These are phyloP conservation scores for Drosophila neocordata DNA, from an alignment of 1,140 invertebrate genomes.

Conservation along the genomic window DNA sequence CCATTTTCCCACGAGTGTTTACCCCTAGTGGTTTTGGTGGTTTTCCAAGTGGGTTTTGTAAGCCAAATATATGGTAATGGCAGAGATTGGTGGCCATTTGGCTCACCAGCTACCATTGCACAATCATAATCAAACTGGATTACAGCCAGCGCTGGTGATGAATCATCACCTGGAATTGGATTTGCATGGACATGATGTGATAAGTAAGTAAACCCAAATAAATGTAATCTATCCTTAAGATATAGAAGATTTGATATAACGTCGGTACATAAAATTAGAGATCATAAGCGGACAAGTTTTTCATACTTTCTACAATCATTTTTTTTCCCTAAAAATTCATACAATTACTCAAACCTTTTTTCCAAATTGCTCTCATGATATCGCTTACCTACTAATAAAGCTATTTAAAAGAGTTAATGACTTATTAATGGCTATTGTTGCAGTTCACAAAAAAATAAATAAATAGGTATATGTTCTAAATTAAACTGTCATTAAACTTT, in stretches of 20 bases:
- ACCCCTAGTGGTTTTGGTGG: constrained; percentile 8
- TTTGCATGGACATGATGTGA: constrained; percentile 82
- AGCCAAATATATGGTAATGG: constrained; percentile 85
- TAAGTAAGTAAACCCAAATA: constrained; percentile 71
- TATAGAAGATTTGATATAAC: background rate
- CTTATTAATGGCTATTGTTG: constrained; percentile 65
- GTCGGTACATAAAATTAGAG: background rate
- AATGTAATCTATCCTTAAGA: background rate
- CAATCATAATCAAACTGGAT: constrained; percentile 84
- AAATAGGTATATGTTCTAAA: constrained; percentile 53
- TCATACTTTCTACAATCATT: too few relatives aligned
- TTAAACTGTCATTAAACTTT: constrained; percentile 72
- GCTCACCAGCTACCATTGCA: constrained; percentile 85
- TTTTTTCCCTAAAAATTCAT: too few relatives aligned
- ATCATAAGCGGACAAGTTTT: too few relatives aligned
- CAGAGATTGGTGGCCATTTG: constrained; percentile 85
- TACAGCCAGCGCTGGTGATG: constrained; percentile 85
- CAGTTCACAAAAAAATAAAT: constrained; percentile 23
- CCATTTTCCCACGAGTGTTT: constrained; percentile 51
- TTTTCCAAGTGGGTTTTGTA: constrained; percentile 51
- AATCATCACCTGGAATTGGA: constrained; percentile 84
- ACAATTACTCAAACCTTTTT: constrained; percentile 20
- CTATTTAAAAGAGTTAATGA: constrained; percentile 74
- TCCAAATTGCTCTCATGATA: constrained; percentile 23
- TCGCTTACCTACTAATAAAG: constrained; percentile 72